Percentiles rank a stretch among this genome's conserved stretches.
Conservation (phyloP, 1,140 invertebrate genomes). For the Lepeophtheirus salmonis region DNA sequence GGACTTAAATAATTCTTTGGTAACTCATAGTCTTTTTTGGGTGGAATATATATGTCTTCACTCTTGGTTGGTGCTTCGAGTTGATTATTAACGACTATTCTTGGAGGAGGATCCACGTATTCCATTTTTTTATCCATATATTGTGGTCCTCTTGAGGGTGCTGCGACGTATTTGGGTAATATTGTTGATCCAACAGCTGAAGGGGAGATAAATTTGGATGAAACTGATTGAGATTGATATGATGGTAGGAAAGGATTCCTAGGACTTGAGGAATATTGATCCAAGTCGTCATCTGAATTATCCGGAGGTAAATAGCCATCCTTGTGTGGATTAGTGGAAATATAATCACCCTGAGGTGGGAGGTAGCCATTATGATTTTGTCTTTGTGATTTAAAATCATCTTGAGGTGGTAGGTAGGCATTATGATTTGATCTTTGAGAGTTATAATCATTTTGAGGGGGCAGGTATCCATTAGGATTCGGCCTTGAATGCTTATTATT, state of each 20-base stretch:
- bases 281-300: too few relatives aligned
- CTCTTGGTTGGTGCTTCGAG: background rate
- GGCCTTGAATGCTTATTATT: background rate
- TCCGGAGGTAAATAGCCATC: background rate
- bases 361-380: background rate
- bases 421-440: background rate
- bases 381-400: too few relatives aligned
- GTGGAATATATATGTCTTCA: slow-evolving; percentile 9
- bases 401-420: background rate
- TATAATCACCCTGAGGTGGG: too few relatives aligned
- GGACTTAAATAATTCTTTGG: slow-evolving; percentile 8
- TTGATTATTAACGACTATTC: slow-evolving; percentile 10
- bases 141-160: background rate
- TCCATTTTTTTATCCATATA: background rate
- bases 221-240: too few relatives aligned
- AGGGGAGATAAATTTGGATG: background rate
- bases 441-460: background rate
- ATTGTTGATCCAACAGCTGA: background rate
- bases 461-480: background rate
- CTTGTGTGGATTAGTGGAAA: too few relatives aligned
- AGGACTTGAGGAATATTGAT: too few relatives aligned
- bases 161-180: background rate
- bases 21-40: slow-evolving; percentile 4
- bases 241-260: too few relatives aligned
- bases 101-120: background rate